These are phyloP conservation scores for Nannoperca australis DNA, from an alignment of 2,797 vertebrate genomes.

Conservation along the genomic window DNA sequence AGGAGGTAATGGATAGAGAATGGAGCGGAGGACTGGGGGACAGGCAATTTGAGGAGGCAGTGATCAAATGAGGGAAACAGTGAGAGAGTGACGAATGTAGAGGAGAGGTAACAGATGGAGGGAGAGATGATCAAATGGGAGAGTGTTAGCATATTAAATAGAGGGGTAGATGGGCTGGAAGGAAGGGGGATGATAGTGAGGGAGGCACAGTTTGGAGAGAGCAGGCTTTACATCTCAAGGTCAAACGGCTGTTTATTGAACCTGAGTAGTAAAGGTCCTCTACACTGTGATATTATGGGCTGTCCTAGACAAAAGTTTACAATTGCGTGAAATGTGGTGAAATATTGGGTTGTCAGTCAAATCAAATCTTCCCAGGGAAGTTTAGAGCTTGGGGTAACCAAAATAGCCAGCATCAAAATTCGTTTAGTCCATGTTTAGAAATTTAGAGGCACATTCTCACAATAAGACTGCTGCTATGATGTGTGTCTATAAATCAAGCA, in stretches of 20 bases:
- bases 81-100: conserved; percentile 28
- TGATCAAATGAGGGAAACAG: conserved; percentile 40
- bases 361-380: conserved; percentile 1
- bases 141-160: conserved; percentile 6
- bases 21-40: conserved; percentile 16
- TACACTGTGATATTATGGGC: background rate
- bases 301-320: background rate
- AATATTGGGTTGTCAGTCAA: background rate
- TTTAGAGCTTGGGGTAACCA: background rate
- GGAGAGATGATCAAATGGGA: conserved; percentile 23
- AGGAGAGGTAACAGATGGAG: conserved; percentile 40
- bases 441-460: background rate
- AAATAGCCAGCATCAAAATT: background rate
- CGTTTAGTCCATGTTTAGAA: background rate
- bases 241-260: conserved; percentile 33
- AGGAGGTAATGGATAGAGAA: conserved; percentile 38
- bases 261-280: background rate
- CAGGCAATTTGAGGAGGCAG: conserved; percentile 34
- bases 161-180: conserved; percentile 9
- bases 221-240: conserved; percentile 34
- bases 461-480: conserved; percentile 5
- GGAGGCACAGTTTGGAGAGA: conserved; percentile 13
- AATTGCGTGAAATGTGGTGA: background rate
- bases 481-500: conserved; percentile 10
- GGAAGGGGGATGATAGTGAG: background rate